These are phyloP conservation scores for Galendromus occidentalis DNA, from an alignment of 1,140 invertebrate genomes.

Conservation along the genomic window DNA sequence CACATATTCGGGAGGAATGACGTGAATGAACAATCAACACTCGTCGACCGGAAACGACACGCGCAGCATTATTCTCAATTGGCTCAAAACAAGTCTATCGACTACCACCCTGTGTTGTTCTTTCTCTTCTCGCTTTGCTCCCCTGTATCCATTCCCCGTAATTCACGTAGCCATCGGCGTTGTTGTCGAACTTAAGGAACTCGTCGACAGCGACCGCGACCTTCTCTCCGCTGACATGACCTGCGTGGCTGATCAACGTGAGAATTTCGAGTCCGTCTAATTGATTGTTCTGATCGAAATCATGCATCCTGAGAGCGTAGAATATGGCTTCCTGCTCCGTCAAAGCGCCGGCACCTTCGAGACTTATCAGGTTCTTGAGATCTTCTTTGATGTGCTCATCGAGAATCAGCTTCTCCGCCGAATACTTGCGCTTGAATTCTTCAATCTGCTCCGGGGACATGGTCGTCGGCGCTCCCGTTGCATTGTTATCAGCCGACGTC, in stretches of 20 bases:
- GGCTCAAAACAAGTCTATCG: too few species aligned
- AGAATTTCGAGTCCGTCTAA: neutral
- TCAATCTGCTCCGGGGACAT: neutral
- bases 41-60: too few species aligned
- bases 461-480: neutral
- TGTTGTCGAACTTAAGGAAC: neutral
- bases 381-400: neutral
- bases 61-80: too few species aligned
- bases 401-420: neutral
- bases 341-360: neutral
- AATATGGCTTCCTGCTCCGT: neutral
- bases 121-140: neutral
- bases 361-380: neutral
- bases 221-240: neutral
- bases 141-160: neutral
- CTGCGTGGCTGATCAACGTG: neutral
- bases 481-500: too few species aligned
- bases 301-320: neutral
- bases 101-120: too few species aligned
- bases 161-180: neutral
- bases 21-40: too few species aligned
- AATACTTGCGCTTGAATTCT: neutral
- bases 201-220: neutral
- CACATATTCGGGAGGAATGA: too few species aligned
- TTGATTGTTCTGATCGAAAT: conserved; percentile 1